These are phyloP conservation scores for Vireo altiloquus DNA, from an alignment of 2,113 vertebrate species.

Conservation along the genomic window DNA sequence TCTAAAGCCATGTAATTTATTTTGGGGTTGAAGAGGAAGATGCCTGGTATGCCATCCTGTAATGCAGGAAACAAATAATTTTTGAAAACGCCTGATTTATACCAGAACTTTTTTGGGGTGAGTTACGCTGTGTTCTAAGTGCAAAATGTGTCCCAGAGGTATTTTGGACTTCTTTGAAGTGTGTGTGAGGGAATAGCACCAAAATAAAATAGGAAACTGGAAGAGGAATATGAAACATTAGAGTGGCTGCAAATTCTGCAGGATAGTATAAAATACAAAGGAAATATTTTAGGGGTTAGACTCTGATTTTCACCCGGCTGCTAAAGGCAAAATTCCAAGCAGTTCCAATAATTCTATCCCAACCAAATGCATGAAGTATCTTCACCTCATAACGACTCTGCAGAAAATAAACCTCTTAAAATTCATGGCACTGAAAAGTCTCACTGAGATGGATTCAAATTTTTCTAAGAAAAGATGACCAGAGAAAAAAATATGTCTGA, in stretches of 20 bases:
- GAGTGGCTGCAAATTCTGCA: not conserved
- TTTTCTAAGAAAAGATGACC: not conserved
- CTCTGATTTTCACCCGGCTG: not conserved
- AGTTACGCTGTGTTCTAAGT: not conserved
- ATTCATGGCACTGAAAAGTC: not conserved
- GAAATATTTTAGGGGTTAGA: not conserved
- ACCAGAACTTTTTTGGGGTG: not conserved
- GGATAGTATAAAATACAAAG: not conserved
- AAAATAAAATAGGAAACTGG: not conserved
- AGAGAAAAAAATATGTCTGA: not conserved
- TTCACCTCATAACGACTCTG: not conserved
- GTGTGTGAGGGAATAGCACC: rapidly evolving
- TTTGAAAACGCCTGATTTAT: not conserved
- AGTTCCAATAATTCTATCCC: not conserved
- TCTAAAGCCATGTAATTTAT: not conserved
- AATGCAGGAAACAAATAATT: not conserved
- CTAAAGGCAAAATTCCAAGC: not conserved
- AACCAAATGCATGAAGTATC: not conserved
- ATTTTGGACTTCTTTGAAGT: not conserved
- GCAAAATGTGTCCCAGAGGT: not conserved
- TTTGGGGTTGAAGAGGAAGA: not conserved
- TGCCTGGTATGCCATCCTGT: not conserved
- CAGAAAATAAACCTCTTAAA: not conserved
- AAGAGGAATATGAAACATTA: not conserved
- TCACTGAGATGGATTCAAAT: not conserved